phyloP scores from a whole-genome alignment of 2,113 vertebrate genomes.

The Xenopus tropicalis region UCB_Xtro_10.0 CM004446.2:73927001-73927500 shows the following conservation, averaged over 20 bases:
- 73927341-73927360: neutral
- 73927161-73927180: neutral
- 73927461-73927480: too few species aligned
- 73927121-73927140: neutral
- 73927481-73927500: too few species aligned
- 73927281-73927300: neutral
- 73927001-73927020: neutral
- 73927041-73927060: neutral
- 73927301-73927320: neutral
- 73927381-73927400: constrained; percentile 23
- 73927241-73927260: too few species aligned
- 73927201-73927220: neutral
- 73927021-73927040: neutral
- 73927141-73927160: too few species aligned
- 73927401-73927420: too few species aligned
- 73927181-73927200: neutral
- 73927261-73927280: neutral
- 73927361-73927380: constrained; percentile 23
- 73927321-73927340: neutral
- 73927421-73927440: too few species aligned
- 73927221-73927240: neutral
- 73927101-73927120: neutral
- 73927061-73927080: too few species aligned
- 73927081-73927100: neutral
- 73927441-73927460: too few species aligned